Evolutionary conservation across 2,113 vertebrate genomes (phyloP).

Genomic region (Periophthalmodon schlosseri): DNA sequence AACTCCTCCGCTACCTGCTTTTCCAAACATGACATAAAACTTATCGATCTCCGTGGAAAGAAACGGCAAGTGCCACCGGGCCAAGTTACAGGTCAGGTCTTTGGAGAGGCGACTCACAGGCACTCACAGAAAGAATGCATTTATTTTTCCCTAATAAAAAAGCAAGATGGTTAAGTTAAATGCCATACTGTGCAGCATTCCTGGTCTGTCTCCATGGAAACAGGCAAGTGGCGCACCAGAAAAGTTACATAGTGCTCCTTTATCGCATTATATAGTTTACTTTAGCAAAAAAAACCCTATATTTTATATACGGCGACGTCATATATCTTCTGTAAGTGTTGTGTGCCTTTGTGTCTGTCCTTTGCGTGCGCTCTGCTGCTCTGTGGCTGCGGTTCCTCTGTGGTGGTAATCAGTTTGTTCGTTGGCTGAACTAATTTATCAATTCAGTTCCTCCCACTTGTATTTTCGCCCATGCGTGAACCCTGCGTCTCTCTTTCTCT

Average conservation of each 20-base stretch:
- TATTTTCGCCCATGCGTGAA: conserved; percentile 68
- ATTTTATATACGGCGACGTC: conserved; percentile 40
- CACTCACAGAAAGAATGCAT: too few species aligned
- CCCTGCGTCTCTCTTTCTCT: conserved; percentile 25
- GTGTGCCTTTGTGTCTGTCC: conserved; percentile 40
- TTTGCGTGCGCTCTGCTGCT: conserved; percentile 60
- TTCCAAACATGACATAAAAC: too few species aligned
- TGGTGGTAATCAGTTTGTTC: conserved; percentile 74
- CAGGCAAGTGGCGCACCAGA: too few species aligned
- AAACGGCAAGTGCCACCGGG: too few species aligned
- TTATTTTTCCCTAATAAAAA: too few species aligned
- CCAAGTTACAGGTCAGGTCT: too few species aligned
- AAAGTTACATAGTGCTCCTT: too few species aligned
- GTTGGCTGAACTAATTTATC: conserved; percentile 78
- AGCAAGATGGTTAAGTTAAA: too few species aligned
- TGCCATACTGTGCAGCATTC: too few species aligned
- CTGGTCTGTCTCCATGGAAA: too few species aligned
- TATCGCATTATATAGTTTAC: neutral
- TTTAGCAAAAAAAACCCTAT: neutral
- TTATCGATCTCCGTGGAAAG: too few species aligned
- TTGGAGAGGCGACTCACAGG: too few species aligned
- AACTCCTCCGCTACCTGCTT: neutral
- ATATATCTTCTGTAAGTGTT: conserved; percentile 48
- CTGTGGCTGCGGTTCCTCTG: conserved; percentile 58
- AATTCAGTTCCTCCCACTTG: conserved; percentile 75